Percentiles rank a stretch among this genome's conserved stretches.
These are phyloP conservation scores for Cremastinae sp. DNA, from an alignment of 2,888 invertebrate species.

Conservation along the genomic window DNA sequence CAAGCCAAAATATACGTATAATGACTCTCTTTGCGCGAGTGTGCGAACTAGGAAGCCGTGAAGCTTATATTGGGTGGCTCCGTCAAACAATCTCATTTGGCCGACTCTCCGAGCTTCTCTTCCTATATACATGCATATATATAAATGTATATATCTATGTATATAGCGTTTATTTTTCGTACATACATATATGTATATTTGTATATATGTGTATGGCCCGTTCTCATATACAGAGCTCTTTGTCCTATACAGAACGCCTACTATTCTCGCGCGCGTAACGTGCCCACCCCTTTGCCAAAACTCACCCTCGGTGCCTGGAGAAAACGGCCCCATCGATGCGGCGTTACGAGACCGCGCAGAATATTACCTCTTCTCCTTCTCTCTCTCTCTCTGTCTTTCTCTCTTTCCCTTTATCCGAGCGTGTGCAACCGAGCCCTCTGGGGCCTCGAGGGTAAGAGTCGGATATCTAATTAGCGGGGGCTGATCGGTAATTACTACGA, in stretches of 20 bases:
- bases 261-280: constrained; percentile 62
- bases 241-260: constrained; percentile 43
- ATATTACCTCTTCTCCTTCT: constrained; percentile 58
- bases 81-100: constrained; percentile 79
- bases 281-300: constrained; percentile 61
- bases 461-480: constrained; percentile 80
- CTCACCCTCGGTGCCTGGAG: constrained; percentile 61
- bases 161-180: no score
- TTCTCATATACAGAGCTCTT: background rate
- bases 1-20: background rate
- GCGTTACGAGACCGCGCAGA: constrained; percentile 59
- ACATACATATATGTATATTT: no score
- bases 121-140: constrained; percentile 46
- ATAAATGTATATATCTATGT: no score
- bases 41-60: constrained; percentile 49
- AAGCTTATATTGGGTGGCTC: constrained; percentile 72
- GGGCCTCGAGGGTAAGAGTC: constrained; percentile 74
- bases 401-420: constrained; percentile 64
- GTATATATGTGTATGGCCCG: no score
- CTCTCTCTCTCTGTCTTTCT: constrained; percentile 61
- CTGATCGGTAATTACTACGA: constrained; percentile 83
- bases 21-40: constrained; percentile 25
- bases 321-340: constrained; percentile 51
- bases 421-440: constrained; percentile 72
- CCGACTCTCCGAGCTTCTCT: constrained; percentile 65